Conservation (phyloP, 2,888 invertebrate species). For the Petrolisthes cinctipes region DNA sequence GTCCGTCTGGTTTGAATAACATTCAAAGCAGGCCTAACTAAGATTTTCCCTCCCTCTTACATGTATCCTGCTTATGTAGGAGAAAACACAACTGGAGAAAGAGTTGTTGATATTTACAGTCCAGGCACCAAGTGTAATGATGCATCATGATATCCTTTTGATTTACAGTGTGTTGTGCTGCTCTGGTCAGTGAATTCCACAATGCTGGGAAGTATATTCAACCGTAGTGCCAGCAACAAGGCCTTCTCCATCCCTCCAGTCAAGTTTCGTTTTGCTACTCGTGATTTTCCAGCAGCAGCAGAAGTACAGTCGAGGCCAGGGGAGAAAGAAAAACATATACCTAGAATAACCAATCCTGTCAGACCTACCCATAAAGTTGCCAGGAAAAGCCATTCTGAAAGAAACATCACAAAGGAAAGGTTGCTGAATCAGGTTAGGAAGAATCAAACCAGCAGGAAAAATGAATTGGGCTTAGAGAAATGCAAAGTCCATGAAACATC, state of each 20-base stretch:
- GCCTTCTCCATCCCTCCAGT: conserved; percentile 15
- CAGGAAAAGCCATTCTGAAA: background rate
- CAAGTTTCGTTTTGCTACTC: conserved; percentile 17
- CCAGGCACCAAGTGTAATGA: no score
- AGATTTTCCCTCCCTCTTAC: no score
- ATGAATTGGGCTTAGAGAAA: background rate
- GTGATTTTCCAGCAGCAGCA: no score
- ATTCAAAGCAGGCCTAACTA: no score
- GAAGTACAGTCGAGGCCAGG: background rate
- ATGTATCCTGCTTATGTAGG: no score
- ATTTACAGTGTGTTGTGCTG: no score
- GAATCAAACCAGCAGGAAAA: background rate
- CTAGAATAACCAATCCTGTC: background rate
- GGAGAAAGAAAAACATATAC: background rate
- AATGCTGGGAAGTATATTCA: conserved; percentile 17
- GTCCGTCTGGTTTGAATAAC: no score
- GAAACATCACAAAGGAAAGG: background rate
- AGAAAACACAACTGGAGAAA: no score
- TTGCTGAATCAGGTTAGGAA: background rate
- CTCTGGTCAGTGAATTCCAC: no score
- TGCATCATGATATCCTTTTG: no score
- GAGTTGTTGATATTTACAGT: no score
- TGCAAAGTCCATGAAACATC: background rate
- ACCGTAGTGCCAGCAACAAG: conserved; percentile 26
- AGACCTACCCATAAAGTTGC: background rate